Evolutionary conservation across 2,888 invertebrate species (phyloP), one percentile per base, ranked within the genome.

Genomic region (Malthinus flaveolus): DNA sequence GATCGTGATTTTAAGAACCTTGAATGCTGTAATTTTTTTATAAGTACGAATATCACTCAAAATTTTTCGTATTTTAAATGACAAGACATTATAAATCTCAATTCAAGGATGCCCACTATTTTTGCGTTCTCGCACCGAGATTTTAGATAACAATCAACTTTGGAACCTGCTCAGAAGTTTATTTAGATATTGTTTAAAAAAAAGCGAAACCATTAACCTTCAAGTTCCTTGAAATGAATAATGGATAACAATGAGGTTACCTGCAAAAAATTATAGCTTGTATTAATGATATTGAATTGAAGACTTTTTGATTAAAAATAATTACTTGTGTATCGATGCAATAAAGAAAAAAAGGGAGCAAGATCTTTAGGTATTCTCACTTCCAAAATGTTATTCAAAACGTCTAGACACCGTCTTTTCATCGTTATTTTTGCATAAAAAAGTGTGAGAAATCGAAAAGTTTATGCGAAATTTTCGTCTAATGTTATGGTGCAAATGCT

Each of bases 31-130:
- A 53, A 44, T 53, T 53, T 51, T 49, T 46, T 33, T 32, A 34
- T 32, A 10, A 47, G 44, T 54, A 42, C 33, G 47, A 47, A 37
- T 54, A 53, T 54, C 54, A 48, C 39, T 54, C 54, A 54, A 47
- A 32, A 47, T 47, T 47, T 51, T 54, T 47, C 32, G 47, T 54
- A 46, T 37, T 54, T 54, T 55, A 45, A 44, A 45, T 59, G 49
- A 46, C 46, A 50, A 31, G 54, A 33, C 49, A 54, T 59, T 59
- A 50, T 59, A 54, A 59, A 59, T 59, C 53, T 54, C 49, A 49
- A 59, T 59, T 59, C 59, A 59, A 59, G 59, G 59, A 54, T 59
- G 46, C 42, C 59, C 50, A 37, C 46, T 59, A 59, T 54, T 58
- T 57, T 55, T 50, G 54, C 54, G 59, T 55, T 52, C 54, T 54